These are phyloP conservation scores for Eristalis pertinax DNA, from an alignment of 2,888 invertebrate genomes.

Conservation along the genomic window DNA sequence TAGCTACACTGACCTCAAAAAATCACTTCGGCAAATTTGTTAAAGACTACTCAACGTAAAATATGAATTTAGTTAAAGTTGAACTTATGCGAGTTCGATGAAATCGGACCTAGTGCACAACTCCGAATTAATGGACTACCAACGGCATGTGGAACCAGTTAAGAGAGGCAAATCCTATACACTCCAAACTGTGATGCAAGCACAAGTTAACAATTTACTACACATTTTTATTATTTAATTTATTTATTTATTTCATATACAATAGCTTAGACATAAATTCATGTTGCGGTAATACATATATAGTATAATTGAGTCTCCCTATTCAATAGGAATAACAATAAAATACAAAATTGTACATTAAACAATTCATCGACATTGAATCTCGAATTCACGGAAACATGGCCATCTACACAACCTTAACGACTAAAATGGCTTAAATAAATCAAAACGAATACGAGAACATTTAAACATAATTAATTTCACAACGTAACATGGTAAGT, in stretches of 20 bases:
- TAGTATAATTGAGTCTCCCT: conserved; percentile 40
- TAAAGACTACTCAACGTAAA: too few relatives aligned
- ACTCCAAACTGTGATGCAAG: too few relatives aligned
- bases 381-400: conserved; percentile 54
- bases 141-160: too few relatives aligned
- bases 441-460: conserved; percentile 13
- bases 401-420: conserved; percentile 58
- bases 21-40: too few relatives aligned
- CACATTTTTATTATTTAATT: background rate
- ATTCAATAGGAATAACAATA: conserved; percentile 51
- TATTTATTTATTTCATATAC: conserved; percentile 37
- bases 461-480: conserved; percentile 4
- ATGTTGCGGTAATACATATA: conserved; percentile 39
- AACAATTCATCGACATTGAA: conserved; percentile 47
- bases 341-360: conserved; percentile 30
- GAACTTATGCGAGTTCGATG: too few relatives aligned
- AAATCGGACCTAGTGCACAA: too few relatives aligned
- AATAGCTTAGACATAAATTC: conserved; percentile 43
- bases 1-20: too few relatives aligned
- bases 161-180: too few relatives aligned
- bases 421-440: conserved; percentile 62
- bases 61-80: too few relatives aligned
- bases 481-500: background rate
- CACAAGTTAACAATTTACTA: background rate
- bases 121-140: too few relatives aligned